These are phyloP conservation scores for Caenorhabditis parvicauda DNA, from an alignment of 2,888 invertebrate genomes.

Conservation along the genomic window DNA sequence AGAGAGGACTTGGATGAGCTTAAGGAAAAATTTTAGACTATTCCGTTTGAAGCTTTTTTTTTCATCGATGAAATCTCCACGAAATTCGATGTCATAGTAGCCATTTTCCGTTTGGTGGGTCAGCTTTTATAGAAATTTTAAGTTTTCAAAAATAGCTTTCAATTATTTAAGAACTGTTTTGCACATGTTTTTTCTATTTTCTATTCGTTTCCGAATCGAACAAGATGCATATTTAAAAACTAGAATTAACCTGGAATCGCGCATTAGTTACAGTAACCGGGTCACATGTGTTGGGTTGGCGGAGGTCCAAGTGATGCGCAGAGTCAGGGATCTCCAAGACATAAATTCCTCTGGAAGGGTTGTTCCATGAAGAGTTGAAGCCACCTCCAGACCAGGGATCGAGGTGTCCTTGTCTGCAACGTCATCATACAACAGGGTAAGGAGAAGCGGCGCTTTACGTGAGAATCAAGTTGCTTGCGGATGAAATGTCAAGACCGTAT, in stretches of 20 bases:
- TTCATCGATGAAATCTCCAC: too few species aligned
- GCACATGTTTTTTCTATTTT: background rate
- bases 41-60: background rate
- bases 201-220: background rate
- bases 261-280: constrained; percentile 46
- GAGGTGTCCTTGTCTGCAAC: constrained; percentile 65
- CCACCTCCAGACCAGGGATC: constrained; percentile 68
- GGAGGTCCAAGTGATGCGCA: constrained; percentile 62
- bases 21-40: too few species aligned
- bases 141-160: too few species aligned
- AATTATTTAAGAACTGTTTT: too few species aligned
- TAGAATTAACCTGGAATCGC: constrained; percentile 39
- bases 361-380: constrained; percentile 12
- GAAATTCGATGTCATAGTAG: too few species aligned
- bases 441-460: constrained; percentile 28
- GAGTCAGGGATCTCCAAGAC: constrained; percentile 41
- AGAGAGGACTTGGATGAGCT: constrained; percentile 23
- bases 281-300: constrained; percentile 56
- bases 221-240: background rate
- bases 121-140: too few species aligned
- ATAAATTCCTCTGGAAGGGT: constrained; percentile 27
- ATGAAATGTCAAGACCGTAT: constrained; percentile 42
- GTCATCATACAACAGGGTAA: background rate
- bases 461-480: constrained; percentile 44
- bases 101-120: too few species aligned